Conservation (phyloP, 2,113 vertebrate genomes). For the Corapipo altera region DNA sequence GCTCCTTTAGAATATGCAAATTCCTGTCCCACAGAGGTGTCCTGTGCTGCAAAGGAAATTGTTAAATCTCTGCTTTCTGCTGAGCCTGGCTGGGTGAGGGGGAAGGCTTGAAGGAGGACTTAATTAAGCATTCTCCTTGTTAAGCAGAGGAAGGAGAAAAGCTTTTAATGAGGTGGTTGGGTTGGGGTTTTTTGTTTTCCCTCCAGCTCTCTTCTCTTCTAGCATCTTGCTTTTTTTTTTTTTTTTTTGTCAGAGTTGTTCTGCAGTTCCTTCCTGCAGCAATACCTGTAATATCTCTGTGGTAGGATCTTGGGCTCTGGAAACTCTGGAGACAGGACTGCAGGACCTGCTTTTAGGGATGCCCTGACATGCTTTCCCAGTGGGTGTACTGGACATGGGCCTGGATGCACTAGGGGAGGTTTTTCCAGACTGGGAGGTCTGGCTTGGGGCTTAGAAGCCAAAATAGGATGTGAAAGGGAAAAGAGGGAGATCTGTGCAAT, state of each 20-base stretch:
- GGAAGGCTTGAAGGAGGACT: not conserved
- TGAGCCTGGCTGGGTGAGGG: not conserved
- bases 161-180: not conserved
- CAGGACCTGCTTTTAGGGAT: not conserved
- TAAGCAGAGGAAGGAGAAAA: slow-evolving; percentile 22
- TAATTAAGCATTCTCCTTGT: slow-evolving; percentile 41
- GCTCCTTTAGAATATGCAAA: not conserved
- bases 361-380: not conserved
- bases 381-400: accelerated
- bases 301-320: not conserved
- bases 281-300: not conserved
- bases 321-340: not conserved
- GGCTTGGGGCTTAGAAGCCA: not conserved
- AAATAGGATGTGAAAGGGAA: not conserved
- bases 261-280: not conserved
- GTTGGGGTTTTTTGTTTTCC: not conserved
- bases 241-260: not conserved
- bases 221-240: not conserved
- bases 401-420: not conserved
- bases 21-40: not conserved
- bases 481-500: not conserved
- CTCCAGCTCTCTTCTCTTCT: not conserved
- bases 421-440: not conserved
- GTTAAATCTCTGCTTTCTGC: not conserved
- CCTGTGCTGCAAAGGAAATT: not conserved